Base-by-base conservation (phyloP, 1,140 invertebrate species). In the Callitettix versicolor region DNA sequence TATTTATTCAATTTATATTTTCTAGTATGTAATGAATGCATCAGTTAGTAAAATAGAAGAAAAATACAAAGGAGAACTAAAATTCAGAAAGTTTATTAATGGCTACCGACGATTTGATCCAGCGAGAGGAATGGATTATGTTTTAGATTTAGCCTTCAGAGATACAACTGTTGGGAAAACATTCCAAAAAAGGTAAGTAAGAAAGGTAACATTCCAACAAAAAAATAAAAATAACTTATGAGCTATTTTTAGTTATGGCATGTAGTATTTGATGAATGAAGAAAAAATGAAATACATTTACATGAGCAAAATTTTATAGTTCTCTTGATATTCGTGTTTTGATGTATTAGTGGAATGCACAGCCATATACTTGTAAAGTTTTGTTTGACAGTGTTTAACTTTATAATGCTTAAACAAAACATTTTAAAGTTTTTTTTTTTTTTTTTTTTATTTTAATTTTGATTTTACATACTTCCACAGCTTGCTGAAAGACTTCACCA, bases 21-120 rank as follows among this genome's bases (percentile, higher is more conserved):
- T 72, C 42, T 64, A 79, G 68, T 76, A 84, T 60, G 73, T 88
- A 9, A 65, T 88, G 17, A 73, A 80, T 58, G 70, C 73, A 21
- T 74, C 77, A 11, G 64, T 76, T 14, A 68, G 75, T 15, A 75
- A 76, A 68, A 72, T 85, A 5, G 70, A 76, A 43, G 64, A 71
- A 42, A 76, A 80, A 55, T 75, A 82, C 66, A 66, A 73, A 1
- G 71, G 74, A 12, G 65, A 67, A 52, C 66, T 82, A 15, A 69
- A 74, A 42, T 84, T 75, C 58, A 67, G 70, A 36, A 73, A 68
- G 49, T 68, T 95, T 11, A 65, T 86, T 11, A 91, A 91, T 69
- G 90, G 88, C 1, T 94, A 95, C 62, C 75, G 81, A 60, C 78
- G 79, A 61, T 94, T 92, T 70, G 90, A 95, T 72, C 83, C 89